Conservation (phyloP, 2,113 vertebrate species). For the Aldabrachelys gigantea region DNA sequence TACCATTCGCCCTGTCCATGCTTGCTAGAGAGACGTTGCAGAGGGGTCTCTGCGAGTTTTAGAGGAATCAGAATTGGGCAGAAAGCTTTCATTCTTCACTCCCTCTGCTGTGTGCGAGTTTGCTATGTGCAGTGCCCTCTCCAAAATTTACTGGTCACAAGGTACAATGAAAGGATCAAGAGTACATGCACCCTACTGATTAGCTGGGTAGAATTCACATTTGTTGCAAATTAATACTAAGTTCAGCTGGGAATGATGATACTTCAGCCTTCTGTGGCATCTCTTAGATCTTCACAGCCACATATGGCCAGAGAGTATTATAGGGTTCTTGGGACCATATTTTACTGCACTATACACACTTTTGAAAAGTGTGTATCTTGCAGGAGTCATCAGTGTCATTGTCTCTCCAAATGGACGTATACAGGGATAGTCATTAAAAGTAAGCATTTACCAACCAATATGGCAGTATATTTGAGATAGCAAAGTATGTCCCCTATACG, state of each 20-base stretch:
- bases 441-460: neutral
- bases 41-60: fast-evolving
- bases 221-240: neutral
- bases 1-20: neutral
- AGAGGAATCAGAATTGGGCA: neutral
- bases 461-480: neutral
- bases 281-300: neutral
- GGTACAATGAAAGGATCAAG: neutral
- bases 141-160: neutral
- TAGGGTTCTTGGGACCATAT: neutral
- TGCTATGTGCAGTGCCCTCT: neutral
- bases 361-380: neutral
- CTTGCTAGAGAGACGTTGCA: neutral
- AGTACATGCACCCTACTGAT: neutral
- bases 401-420: neutral
- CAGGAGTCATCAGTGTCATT: neutral
- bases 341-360: neutral
- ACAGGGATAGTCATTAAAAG: neutral
- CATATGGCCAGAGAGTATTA: neutral
- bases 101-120: fast-evolving
- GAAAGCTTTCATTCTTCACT: neutral
- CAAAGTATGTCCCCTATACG: neutral
- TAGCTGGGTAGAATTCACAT: neutral
- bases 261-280: neutral
- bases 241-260: neutral